Base-by-base conservation (phyloP, 1,140 invertebrate species). In the Popillia japonica region DNA sequence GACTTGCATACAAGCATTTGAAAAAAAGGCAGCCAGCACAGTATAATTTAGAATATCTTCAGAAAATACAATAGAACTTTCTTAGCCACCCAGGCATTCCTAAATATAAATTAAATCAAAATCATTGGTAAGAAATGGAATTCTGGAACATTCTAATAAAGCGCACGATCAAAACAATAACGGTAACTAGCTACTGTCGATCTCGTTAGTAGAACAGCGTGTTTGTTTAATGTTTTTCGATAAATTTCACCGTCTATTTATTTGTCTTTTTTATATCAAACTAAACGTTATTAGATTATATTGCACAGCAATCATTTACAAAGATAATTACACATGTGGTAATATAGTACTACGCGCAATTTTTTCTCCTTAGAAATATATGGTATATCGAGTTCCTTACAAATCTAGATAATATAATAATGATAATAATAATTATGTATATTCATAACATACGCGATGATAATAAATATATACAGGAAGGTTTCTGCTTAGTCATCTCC, bases 231-330 rank as follows among this genome's bases (percentile, higher is more conserved):
- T 34, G 27, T 34, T 34, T 34, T 34, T 34, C 27, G 27, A 34
- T 34, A 34, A 34, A 34, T 34, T 34, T 34, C 27, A 34, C 27
- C 27, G 27, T 4, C 27, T 34, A 34, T 34, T 34, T 34, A 34
- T 34, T 34, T 34, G 27, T 34, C 27, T 34, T 34, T 34, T 34
- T 34, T 34, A 34, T 34, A 34, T 34, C 27, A 74, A 74, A 41
- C 40, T 74, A 40, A 74, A 17, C 20, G 8, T 68, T 34, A 34
- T 34, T 68, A 68, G 3, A 74, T 74, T 23, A 74, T 74, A 74
- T 74, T 74, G 72, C 72, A 74, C 72, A 41, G 72, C 72, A 74
- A 74, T 44, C 40, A 42, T 34, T 40, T 34, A 23, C 27, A 68
- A 34, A 48, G 20, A 68, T 68, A 68, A 68, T 68, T 68, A 55